These are phyloP conservation scores for Rhabdophis nuchalis DNA, from an alignment of 2,797 vertebrate species.

Conservation along the genomic window DNA sequence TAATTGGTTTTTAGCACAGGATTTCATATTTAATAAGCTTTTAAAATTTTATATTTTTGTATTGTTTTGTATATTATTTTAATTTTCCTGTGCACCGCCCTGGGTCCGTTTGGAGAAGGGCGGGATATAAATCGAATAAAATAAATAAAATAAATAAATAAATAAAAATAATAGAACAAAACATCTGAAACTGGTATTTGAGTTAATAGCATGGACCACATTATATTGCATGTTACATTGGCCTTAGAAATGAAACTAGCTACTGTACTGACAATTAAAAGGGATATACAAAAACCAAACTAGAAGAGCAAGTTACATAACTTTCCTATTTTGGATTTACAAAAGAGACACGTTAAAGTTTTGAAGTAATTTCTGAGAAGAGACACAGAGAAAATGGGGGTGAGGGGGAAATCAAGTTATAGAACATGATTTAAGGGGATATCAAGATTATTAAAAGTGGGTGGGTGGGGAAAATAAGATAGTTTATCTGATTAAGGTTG, in stretches of 20 bases:
- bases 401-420: background rate
- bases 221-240: background rate
- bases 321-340: background rate
- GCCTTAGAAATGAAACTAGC: background rate
- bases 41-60: too few relatives aligned
- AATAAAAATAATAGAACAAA: background rate
- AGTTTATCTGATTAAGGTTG: background rate
- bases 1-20: too few relatives aligned
- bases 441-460: background rate
- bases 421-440: background rate
- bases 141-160: too few relatives aligned
- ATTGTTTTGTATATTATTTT: too few relatives aligned
- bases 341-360: background rate
- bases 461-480: background rate
- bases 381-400: background rate
- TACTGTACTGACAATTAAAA: background rate
- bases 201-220: background rate
- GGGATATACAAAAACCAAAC: background rate
- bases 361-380: background rate
- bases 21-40: too few relatives aligned
- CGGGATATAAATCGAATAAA: too few relatives aligned
- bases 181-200: background rate
- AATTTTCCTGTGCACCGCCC: too few relatives aligned
- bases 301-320: background rate
- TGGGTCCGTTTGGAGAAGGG: too few relatives aligned